phyloP scores from a whole-genome alignment of 2,888 invertebrate genomes.

The Dinocampus coccinellae region DNA sequence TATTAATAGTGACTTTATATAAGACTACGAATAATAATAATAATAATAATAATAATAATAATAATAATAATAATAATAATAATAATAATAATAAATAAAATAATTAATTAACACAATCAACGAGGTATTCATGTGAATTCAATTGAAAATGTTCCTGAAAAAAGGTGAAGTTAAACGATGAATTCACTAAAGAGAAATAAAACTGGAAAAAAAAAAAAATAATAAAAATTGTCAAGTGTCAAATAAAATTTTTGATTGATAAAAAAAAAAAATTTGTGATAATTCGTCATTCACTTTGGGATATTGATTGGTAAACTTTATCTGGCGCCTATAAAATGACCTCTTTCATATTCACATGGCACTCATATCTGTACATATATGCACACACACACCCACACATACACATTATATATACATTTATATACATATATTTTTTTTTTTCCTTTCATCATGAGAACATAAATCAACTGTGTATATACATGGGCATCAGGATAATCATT shows the following conservation, averaged over 20 bases:
- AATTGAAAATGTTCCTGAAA: slow-evolving; percentile 26
- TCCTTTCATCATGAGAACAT: slow-evolving; percentile 8
- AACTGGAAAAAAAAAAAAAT: background rate
- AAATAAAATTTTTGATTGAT: background rate
- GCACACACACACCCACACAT: background rate
- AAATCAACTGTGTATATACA: slow-evolving; percentile 4
- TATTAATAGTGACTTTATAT: background rate
- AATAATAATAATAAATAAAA: no score
- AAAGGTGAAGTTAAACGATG: no score
- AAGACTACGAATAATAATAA: no score
- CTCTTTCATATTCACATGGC: slow-evolving; percentile 1
- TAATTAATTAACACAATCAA: background rate
- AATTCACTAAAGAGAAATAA: no score
- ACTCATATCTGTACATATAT: background rate
- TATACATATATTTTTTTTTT: no score
- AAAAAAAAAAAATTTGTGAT: background rate
- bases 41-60: no score
- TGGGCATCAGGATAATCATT: slow-evolving; percentile 3
- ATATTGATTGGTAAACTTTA: slow-evolving; percentile 15
- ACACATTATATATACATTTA: no score
- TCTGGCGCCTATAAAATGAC: slow-evolving; percentile 14
- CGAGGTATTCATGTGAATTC: slow-evolving; percentile 30
- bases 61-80: no score
- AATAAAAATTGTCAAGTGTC: no score
- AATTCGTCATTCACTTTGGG: slow-evolving; percentile 6